Base-by-base conservation (phyloP, 2,888 invertebrate species). In the Electrophaes corylata region DNA sequence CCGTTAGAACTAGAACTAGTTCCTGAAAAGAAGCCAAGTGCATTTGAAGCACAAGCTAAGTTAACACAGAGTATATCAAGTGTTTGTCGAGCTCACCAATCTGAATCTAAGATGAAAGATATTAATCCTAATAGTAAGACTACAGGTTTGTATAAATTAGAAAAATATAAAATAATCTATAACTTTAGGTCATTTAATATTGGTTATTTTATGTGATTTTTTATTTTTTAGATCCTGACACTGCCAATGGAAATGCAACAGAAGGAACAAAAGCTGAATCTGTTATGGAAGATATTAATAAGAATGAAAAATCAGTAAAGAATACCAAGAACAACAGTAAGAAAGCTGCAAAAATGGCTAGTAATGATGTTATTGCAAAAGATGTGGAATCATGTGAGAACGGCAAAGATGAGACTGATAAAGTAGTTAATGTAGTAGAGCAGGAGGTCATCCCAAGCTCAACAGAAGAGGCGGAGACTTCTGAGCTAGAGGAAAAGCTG, bases 321-420 rank as follows among this genome's bases (percentile, higher is more conserved):
- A 88, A 79, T 73, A 69, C 77, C 60, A 90, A 86, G 68, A 86
- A 81, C 74, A 75, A 70, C 52, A 85, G 71, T 71, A 89, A 88
- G 64, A 88, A 88, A 72, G 72, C 82, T 54, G 76, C 74, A 39
- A 85, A 84, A 67, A 81, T 81, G 76, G 76, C 81, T 49, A 81
- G 70, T 65, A 82, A 72, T 74, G 84, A 86, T 55, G 65, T 69
- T 44, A 73, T 70, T 67, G 65, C 70, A 29, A 81, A 83, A 70
- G 83, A 85, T 63, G 60, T 68, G 14, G 86, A 87, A 73, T 79
- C 84, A 74, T 78, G 76, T 80, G 88, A 88, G 76, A 91, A 90
- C 81, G 88, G 88, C 75, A 90, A 86, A 83, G 81, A 86, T 82
- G 89, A 91, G 88, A 89, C 90, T 90, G 91, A 90, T 83, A 87